Conservation (phyloP, 2,797 vertebrate species). For the Acridotheres tristis region DNA sequence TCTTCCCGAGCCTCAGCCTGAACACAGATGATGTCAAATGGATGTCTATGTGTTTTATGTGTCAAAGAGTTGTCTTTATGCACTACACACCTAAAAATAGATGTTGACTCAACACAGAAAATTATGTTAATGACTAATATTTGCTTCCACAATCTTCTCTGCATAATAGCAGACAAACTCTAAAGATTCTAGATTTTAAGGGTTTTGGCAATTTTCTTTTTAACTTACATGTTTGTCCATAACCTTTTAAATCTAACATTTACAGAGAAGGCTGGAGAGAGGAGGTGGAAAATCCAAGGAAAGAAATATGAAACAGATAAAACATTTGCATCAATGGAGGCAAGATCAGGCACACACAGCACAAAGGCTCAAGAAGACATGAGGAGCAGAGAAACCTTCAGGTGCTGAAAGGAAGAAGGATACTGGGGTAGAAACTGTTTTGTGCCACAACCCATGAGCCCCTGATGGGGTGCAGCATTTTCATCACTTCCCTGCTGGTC, state of each 20-base stretch:
- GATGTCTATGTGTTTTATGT: slow-evolving; percentile 60
- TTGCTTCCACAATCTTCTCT: slow-evolving; percentile 63
- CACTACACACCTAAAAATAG: slow-evolving; percentile 73
- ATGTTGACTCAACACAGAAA: slow-evolving; percentile 77
- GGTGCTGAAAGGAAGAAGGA: neutral
- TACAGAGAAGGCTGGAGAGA: slow-evolving; percentile 9
- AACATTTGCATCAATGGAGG: neutral
- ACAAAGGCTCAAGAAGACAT: neutral
- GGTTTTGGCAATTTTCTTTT: slow-evolving; percentile 36
- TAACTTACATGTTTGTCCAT: slow-evolving; percentile 4
- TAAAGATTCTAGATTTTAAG: neutral
- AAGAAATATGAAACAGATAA: neutral
- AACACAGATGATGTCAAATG: slow-evolving; percentile 64
- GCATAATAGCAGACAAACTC: slow-evolving; percentile 46
- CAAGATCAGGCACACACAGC: neutral
- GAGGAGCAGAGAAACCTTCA: neutral
- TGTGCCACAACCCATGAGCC: neutral
- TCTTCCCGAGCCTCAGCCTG: neutral
- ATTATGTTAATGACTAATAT: slow-evolving; percentile 76
- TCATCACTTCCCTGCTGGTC: neutral
- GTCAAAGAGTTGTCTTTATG: slow-evolving; percentile 65
- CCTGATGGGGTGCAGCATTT: neutral
- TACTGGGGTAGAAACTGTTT: neutral
- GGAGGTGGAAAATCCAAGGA: neutral
- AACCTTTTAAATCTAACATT: slow-evolving; percentile 56